Conservation (phyloP, 2,888 invertebrate species). For the Macrosoma leucophasiata region DNA sequence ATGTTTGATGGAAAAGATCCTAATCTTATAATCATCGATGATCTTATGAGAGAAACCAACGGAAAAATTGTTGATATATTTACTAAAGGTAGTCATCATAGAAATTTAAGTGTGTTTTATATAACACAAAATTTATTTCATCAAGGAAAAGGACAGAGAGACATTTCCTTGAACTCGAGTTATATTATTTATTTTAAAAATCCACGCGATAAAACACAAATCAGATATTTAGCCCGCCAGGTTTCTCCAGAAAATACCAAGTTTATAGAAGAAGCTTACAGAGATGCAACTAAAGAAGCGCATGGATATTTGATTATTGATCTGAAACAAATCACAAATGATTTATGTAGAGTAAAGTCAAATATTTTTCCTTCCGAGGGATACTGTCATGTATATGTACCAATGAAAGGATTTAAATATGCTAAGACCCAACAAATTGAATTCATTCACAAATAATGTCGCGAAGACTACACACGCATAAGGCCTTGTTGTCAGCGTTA, state of each 20-base stretch:
- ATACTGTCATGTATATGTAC: constrained; percentile 14
- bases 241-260: constrained; percentile 27
- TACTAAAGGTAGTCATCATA: constrained; percentile 26
- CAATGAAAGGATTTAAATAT: constrained; percentile 26
- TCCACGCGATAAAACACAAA: constrained; percentile 28
- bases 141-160: constrained; percentile 27
- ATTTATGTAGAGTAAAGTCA: constrained; percentile 23
- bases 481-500: constrained; percentile 21
- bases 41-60: constrained; percentile 33
- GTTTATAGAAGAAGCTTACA: constrained; percentile 30
- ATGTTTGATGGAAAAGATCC: constrained; percentile 28
- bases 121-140: constrained; percentile 29
- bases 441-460: constrained; percentile 25
- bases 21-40: constrained; percentile 30
- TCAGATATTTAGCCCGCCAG: constrained; percentile 25
- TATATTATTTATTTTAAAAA: constrained; percentile 31
- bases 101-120: constrained; percentile 30
- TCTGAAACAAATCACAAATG: constrained; percentile 26
- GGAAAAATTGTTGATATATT: constrained; percentile 30
- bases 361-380: constrained; percentile 20
- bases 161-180: constrained; percentile 25
- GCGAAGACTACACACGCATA: constrained; percentile 19
- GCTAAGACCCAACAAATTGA: constrained; percentile 16
- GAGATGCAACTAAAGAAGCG: constrained; percentile 27
- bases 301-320: constrained; percentile 31